Base-by-base conservation (phyloP, 2,797 vertebrate genomes). In the Linurgus olivaceus region DNA sequence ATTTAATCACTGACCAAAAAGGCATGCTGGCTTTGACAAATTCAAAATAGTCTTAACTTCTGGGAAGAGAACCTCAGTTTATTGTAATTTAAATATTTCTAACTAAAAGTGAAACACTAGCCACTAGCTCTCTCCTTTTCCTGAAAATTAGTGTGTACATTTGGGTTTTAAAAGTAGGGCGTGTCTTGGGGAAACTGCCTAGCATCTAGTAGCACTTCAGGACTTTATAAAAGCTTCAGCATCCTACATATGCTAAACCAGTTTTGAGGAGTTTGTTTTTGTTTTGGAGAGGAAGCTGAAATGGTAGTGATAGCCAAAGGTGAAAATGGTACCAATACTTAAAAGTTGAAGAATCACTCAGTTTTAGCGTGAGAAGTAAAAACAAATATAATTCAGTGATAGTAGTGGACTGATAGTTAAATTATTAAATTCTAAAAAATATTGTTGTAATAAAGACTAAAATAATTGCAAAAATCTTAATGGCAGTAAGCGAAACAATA, bases 391-490 rank as follows among this genome's bases (percentile, higher is more conserved):
- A 74, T 71, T 67, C 33, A 52, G 17, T 62, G 37, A 51, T 55
- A 58, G 40, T 37, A 66, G 18, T 40, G 40, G 29, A 57, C 26
- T 52, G 54, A 37, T 83, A 54, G 26, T 28, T 82, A 80, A 68
- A 38, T 55, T 80, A 51, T 8, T 89, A 77, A 93, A 93, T 62
- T 70, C 33, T 66, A 26, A 72, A 88, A 86, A 82, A 42, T 16
- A 66, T 47, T 54, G 45, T 84, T 82, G 48, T 73, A 94, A 91
- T 92, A 71, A 93, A 91, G 52, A 24, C 57, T 74, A 58, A 90
- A 93, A 71, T 73, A 94, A 88, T 78, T 78, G 66, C 72, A 86
- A 72, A 90, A 90, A 81, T 77, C 38, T 55, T 88, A 59, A 68
- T 90, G 37, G 33, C 19, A n/a, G 26, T 90, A 90, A 88, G 62